A percentile compares a stretch with the other conserved stretches of the same genome.
phyloP scores from a whole-genome alignment of 2,888 invertebrate genomes.

The Euzophera pinguis region DNA sequence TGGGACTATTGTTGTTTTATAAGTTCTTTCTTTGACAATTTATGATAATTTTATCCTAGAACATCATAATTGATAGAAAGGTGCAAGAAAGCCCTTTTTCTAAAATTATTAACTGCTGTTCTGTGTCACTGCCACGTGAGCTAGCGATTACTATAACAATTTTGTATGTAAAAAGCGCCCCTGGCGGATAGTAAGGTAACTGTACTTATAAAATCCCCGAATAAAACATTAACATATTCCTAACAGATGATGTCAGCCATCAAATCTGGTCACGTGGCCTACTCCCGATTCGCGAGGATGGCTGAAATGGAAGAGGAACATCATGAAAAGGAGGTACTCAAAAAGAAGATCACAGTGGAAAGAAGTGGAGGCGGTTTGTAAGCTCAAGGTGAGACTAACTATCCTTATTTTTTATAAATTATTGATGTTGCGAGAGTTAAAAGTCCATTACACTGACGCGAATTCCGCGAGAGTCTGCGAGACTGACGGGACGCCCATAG shows the following conservation, averaged over 20 bases:
- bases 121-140: too few relatives aligned
- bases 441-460: too few relatives aligned
- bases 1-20: background rate
- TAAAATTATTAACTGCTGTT: too few relatives aligned
- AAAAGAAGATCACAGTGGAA: constrained; percentile 92
- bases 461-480: too few relatives aligned
- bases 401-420: background rate
- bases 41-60: too few relatives aligned
- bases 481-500: too few relatives aligned
- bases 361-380: constrained; percentile 97
- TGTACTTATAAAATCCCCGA: background rate
- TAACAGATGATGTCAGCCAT: constrained; percentile 98
- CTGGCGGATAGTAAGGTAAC: too few relatives aligned
- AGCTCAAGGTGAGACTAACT: constrained; percentile 10
- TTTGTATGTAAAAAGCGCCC: too few relatives aligned
- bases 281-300: constrained; percentile 96
- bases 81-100: too few relatives aligned
- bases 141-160: too few relatives aligned
- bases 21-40: background rate
- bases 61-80: too few relatives aligned
- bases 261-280: constrained; percentile 96
- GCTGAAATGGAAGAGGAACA: constrained; percentile 94
- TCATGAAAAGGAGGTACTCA: constrained; percentile 86
- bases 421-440: too few relatives aligned
- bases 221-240: background rate